Base-by-base conservation (phyloP, 2,797 vertebrate genomes). In the Meda fulgida region DNA sequence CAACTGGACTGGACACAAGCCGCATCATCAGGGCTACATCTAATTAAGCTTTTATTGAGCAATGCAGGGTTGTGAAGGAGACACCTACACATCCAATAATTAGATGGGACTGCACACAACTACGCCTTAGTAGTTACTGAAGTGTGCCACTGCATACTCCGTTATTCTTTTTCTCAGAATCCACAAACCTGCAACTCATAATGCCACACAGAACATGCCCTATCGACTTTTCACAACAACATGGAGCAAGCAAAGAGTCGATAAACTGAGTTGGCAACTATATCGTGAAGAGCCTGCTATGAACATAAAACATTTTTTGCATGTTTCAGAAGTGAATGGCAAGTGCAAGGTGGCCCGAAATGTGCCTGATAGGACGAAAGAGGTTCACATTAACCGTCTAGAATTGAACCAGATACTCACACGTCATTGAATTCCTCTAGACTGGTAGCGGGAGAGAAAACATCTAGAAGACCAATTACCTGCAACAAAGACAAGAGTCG, bases 381-480 rank as follows among this genome's bases (percentile, higher is more conserved):
- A 26, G 58, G 4, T 26, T 26, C n/a, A 14, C 55, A 40, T 46
- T 46, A 46, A 46, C 11, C 29, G 2, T 31, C 2, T 13, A 21
- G 43, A 75, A 75, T 13, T 65, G 46, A 34, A 13, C 2, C 1
- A 51, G 55, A 26, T 91, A 99, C 97, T 97, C 95, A 99, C 98
- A 99, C 98, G 84, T 99, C 98, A 89, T 93, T 97, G 94, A 99
- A 99, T 90, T 98, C 97, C 91, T 98, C 95, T 91, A 99, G 93
- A 69, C 93, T 96, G 53, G 96, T 96, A 66, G 95, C 95, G 51
- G 98, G 97, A 5, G 97, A 96, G 92, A 99, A 99, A 85, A 98
- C 97, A 83, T 99, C 97, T 94, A 99, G 91, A 10, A 99, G 95
- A 83, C 98, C 97, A n/a, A 99, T 99, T 86, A 99, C 98, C 98